Evolutionary conservation across 2,888 invertebrate species (phyloP).

Genomic region (Meliscaeva auricollis): DNA sequence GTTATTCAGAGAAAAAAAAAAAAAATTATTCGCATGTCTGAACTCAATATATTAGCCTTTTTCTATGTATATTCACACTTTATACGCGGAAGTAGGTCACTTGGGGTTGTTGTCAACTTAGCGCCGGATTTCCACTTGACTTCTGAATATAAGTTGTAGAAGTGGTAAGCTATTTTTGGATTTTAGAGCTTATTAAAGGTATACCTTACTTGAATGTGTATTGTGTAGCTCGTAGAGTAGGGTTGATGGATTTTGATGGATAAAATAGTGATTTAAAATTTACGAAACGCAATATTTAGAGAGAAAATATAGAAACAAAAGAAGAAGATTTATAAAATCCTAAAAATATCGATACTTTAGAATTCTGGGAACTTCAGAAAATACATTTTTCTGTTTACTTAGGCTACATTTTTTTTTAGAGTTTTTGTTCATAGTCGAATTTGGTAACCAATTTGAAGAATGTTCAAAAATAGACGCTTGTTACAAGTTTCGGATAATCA

Average conservation of each 20-base stretch:
- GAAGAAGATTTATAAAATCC: too few species aligned
- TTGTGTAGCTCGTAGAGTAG: background rate
- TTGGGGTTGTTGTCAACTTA: conserved; percentile 38
- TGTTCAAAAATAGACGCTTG: too few species aligned
- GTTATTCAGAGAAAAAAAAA: background rate
- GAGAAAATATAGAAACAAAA: too few species aligned
- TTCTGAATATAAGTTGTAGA: conserved; percentile 18
- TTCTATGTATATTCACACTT: conserved; percentile 31
- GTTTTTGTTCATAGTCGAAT: too few species aligned
- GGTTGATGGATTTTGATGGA: background rate
- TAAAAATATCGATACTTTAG: too few species aligned
- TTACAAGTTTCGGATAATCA: too few species aligned
- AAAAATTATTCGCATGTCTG: conserved; percentile 41
- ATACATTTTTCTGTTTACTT: too few species aligned
- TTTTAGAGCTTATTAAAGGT: conserved; percentile 1
- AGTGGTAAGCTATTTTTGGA: conserved; percentile 15
- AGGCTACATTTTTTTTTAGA: too few species aligned
- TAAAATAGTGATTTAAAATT: too few species aligned
- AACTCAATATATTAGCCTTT: conserved; percentile 30
- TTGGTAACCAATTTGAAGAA: too few species aligned
- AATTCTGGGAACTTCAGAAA: too few species aligned
- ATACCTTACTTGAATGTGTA: background rate
- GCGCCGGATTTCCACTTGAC: conserved; percentile 43
- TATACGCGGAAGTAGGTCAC: conserved; percentile 30
- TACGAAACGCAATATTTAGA: too few species aligned